Base-by-base conservation (phyloP, 2,888 invertebrate genomes). In the Xestia ashworthii region DNA sequence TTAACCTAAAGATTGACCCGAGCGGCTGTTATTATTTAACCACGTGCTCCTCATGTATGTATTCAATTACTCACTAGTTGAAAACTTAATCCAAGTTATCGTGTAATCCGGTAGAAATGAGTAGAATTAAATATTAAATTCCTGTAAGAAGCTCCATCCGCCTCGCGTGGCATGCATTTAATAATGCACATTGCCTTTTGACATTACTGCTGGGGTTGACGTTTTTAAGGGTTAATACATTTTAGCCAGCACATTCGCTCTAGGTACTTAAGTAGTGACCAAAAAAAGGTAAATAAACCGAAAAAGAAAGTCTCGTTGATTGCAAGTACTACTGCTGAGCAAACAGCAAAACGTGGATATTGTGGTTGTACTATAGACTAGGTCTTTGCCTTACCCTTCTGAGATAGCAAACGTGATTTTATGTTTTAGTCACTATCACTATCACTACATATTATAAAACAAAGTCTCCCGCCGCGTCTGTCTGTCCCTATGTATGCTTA, bases 61-160 rank as follows among this genome's bases (percentile, higher is more conserved):
- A 5, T 44, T 22, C 9, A 32, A 60, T 58, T 41, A 22, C 58
- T 38, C n/a, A 5, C 48, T 11, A 50, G 46, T 55, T 74, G 25
- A 50, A 48, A 68, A 58, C n/a, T 67, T 55, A 55, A 82, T 70
- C 32, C 41, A 67, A 55, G 32, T 66, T 55, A 62, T 19, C 48
- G 25, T 16, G 22, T 12, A 44, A 32, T 25, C 44, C 48, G n/a
- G 46, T 32, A 66, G 25, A 76, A 71, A 82, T 48, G 11, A 68
- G 62, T 50, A 62, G 62, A 68, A 77, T 71, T 50, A 68, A 64
- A 82, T 77, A 67, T 82, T 76, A 76, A 82, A 82, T 64, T 67
- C 55, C 62, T 67, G 4, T 76, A 67, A n/a, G 76, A 76, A 76
- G 48, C 53, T n/a, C 22, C n/a, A 80, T 75, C 65, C 25, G 41